Evolutionary conservation across 2,888 invertebrate species (phyloP).

Genomic region (Caenorhabditis panamensis): DNA sequence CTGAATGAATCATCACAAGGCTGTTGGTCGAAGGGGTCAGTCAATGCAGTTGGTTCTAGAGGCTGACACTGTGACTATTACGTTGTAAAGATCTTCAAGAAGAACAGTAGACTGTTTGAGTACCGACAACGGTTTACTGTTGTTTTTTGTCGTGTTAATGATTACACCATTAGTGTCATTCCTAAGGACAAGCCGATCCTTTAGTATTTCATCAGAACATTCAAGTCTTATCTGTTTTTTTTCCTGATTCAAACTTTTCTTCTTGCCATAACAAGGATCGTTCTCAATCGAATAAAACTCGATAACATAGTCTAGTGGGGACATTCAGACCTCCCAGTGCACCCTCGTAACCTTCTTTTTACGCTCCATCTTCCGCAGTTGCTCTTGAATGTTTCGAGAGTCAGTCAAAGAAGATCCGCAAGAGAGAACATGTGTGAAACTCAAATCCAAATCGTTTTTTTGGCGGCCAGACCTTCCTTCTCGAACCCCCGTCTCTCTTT

Average conservation of each 20-base stretch:
- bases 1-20: not conserved
- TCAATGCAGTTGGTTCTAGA: constrained; percentile 6
- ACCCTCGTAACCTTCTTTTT: not conserved
- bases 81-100: constrained; percentile 17
- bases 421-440: constrained; percentile 10
- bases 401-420: not conserved
- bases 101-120: constrained; percentile 14
- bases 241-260: no score
- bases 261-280: no score
- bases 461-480: not conserved
- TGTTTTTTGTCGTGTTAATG: constrained; percentile 15
- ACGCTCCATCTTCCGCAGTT: not conserved
- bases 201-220: not conserved
- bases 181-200: not conserved
- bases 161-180: constrained; percentile 25
- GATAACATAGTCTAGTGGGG: no score
- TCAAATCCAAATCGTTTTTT: constrained; percentile 6
- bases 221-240: no score
- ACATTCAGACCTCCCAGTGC: not conserved
- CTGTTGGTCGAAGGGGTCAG: constrained; percentile 16
- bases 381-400: constrained; percentile 1
- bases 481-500: not conserved
- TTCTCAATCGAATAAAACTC: no score
- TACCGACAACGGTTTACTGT: constrained; percentile 3
- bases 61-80: constrained; percentile 8